A percentile compares a stretch with the other conserved stretches of the same genome.
These are phyloP conservation scores for Sminthurides aquaticus DNA, from an alignment of 2,888 invertebrate species.

Conservation along the genomic window DNA sequence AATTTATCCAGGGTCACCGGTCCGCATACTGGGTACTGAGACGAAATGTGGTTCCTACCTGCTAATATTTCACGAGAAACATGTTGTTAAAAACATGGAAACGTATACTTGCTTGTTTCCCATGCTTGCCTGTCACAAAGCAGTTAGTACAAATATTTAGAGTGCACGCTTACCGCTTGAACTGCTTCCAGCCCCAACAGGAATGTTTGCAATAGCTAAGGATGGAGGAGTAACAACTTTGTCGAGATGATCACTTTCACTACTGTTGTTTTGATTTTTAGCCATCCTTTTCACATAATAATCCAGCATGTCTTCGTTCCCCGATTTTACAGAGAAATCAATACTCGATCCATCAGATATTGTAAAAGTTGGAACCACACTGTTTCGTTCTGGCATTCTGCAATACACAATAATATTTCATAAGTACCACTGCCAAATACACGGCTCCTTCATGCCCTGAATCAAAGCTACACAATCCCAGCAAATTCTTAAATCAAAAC, in stretches of 20 bases:
- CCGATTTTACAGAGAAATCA: slow-evolving; percentile 53
- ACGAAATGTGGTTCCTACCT: background rate
- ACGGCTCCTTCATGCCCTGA: too few species aligned
- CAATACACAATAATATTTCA: slow-evolving; percentile 9
- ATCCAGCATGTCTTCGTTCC: slow-evolving; percentile 54
- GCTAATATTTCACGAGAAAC: background rate
- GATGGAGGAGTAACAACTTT: slow-evolving; percentile 42
- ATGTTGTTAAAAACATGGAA: background rate
- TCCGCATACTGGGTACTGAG: slow-evolving; percentile 5
- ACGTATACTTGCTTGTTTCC: too few species aligned
- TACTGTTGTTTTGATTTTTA: slow-evolving; percentile 42
- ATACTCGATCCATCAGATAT: slow-evolving; percentile 47
- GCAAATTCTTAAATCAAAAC: too few species aligned
- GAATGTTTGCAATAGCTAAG: slow-evolving; percentile 22
- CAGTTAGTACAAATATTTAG: background rate
- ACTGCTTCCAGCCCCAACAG: slow-evolving; percentile 14
- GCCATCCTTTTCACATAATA: slow-evolving; percentile 50
- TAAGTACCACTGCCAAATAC: too few species aligned
- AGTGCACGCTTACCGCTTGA: slow-evolving; percentile 22
- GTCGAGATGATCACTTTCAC: slow-evolving; percentile 43
- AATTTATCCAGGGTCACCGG: slow-evolving; percentile 13
- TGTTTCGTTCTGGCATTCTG: slow-evolving; percentile 38
- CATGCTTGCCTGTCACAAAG: background rate
- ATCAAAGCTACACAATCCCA: too few species aligned
- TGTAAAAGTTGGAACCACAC: slow-evolving; percentile 41